phyloP scores from a whole-genome alignment of 2,113 vertebrate species.

The Saccopteryx leptura region DNA sequence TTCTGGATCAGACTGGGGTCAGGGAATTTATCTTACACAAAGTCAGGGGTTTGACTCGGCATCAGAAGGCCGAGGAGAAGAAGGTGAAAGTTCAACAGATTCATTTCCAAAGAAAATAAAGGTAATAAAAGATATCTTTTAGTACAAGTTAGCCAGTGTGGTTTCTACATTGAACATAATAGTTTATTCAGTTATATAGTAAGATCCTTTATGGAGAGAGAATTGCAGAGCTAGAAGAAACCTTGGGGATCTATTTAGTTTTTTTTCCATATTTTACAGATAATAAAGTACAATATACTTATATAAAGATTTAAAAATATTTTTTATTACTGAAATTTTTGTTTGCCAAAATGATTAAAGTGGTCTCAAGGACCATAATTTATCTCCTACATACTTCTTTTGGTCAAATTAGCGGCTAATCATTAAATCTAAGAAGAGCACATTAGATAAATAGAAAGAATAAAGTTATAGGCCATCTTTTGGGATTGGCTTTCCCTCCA shows the following conservation, averaged over 20 bases:
- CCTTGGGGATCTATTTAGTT: neutral
- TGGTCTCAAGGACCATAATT: neutral
- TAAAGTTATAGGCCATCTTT: neutral
- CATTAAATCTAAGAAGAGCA: conserved; percentile 1
- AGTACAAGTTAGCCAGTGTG: neutral
- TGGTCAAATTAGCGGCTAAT: conserved; percentile 13
- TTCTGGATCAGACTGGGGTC: conserved; percentile 96
- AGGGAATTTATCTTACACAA: conserved; percentile 90
- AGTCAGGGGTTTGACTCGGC: conserved; percentile 91
- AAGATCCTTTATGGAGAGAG: neutral
- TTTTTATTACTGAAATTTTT: conserved; percentile 1
- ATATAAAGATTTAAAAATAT: neutral
- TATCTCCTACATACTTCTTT: conserved; percentile 32
- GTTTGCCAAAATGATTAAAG: conserved; percentile 46
- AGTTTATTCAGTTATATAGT: neutral
- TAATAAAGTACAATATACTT: conserved; percentile 4
- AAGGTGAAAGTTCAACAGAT: conserved; percentile 89
- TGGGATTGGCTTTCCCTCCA: neutral
- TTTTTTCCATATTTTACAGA: conserved; percentile 26
- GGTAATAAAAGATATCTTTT: conserved; percentile 86
- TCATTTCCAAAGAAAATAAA: conserved; percentile 95
- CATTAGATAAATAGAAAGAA: neutral
- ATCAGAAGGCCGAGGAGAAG: conserved; percentile 91
- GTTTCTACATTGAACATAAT: neutral
- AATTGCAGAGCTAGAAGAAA: neutral